phyloP scores from a whole-genome alignment of 2,113 vertebrate species.

The Cacatua alba region DNA sequence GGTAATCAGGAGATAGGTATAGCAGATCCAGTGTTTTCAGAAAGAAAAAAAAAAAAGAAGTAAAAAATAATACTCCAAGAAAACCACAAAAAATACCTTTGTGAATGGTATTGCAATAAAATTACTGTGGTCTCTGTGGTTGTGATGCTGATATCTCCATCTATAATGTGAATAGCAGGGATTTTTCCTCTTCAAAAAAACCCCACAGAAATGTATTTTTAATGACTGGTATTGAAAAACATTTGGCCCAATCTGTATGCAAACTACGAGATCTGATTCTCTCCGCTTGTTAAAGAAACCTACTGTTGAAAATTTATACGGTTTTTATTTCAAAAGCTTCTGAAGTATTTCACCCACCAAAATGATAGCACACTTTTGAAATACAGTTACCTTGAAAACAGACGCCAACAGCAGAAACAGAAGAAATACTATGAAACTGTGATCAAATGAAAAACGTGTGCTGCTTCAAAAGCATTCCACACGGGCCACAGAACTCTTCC shows the following conservation, averaged over 20 bases:
- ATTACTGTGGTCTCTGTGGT: background rate
- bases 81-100: background rate
- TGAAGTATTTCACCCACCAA: background rate
- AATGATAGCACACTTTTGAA: background rate
- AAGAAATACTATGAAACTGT: background rate
- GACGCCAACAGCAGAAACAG: background rate
- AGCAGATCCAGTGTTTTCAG: background rate
- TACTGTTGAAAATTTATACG: background rate
- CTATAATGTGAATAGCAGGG: background rate
- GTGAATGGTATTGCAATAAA: background rate
- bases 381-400: constrained; percentile 10
- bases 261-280: background rate
- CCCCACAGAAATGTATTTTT: background rate
- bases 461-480: background rate
- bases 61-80: background rate
- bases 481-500: background rate
- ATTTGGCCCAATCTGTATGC: background rate
- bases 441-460: background rate
- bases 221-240: background rate
- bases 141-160: background rate
- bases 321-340: background rate
- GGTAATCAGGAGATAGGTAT: background rate
- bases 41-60: background rate
- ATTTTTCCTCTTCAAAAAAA: background rate
- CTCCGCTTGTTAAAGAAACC: background rate